A percentile compares a stretch with the other conserved stretches of the same genome.
phyloP scores from a whole-genome alignment of 1,140 invertebrate species.

The Agraylea sexmaculata region DNA sequence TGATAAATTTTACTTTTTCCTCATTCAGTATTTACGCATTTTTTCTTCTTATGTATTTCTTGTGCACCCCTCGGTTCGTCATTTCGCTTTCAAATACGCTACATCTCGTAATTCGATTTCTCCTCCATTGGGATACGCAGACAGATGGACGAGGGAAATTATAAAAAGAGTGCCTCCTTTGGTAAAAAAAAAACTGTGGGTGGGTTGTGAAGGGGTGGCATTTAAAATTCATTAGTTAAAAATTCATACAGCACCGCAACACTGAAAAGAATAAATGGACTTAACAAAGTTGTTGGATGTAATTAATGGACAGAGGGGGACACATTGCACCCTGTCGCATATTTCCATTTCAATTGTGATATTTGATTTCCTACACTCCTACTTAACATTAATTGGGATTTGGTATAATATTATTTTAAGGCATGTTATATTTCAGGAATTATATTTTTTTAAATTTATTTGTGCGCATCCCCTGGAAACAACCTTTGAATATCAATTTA shows the following conservation, averaged over 20 bases:
- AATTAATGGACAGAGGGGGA: constrained; percentile 17
- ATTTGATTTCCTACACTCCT: background rate
- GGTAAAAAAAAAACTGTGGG: too few species aligned
- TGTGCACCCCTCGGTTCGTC: constrained; percentile 17
- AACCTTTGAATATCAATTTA: too few species aligned
- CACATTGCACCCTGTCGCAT: too few species aligned
- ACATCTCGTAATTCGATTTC: constrained; percentile 22
- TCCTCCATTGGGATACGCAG: constrained; percentile 20
- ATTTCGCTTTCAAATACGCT: constrained; percentile 19
- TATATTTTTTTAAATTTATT: too few species aligned
- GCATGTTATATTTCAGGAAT: too few species aligned
- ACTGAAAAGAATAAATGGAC: constrained; percentile 23
- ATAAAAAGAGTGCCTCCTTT: too few species aligned
- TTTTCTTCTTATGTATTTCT: too few species aligned
- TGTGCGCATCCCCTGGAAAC: too few species aligned
- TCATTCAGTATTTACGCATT: too few species aligned
- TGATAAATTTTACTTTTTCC: too few species aligned
- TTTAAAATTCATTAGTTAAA: constrained; percentile 24
- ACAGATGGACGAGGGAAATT: too few species aligned
- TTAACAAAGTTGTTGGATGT: constrained; percentile 23
- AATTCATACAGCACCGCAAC: constrained; percentile 23
- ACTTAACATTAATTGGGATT: background rate
- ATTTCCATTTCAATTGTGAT: constrained; percentile 12
- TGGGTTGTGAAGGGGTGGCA: constrained; percentile 20
- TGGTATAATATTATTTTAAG: too few species aligned